phyloP scores from a whole-genome alignment of 2,888 invertebrate species.

The Fabriciana adippe region DNA sequence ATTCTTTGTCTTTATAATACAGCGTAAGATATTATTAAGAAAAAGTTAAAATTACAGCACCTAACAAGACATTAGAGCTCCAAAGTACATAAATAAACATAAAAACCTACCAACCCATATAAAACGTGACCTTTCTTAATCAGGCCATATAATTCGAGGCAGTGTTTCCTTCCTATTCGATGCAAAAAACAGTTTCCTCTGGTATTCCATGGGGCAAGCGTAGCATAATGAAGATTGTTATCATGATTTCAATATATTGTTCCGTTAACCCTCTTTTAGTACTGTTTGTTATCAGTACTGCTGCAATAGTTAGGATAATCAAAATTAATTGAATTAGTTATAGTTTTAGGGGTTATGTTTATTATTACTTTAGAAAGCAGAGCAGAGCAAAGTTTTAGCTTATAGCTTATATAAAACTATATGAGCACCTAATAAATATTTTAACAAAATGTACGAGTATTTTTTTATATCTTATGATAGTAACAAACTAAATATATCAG shows the following conservation, averaged over 20 bases:
- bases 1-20: too few relatives aligned
- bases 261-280: conserved; percentile 15
- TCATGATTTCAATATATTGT: conserved; percentile 21
- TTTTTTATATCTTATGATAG: too few relatives aligned
- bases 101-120: conserved; percentile 11
- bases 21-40: not conserved
- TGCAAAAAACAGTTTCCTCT: conserved; percentile 19
- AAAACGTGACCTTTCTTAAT: conserved; percentile 23
- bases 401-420: too few relatives aligned
- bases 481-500: too few relatives aligned
- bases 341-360: not conserved
- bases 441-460: too few relatives aligned
- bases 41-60: not conserved
- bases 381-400: not conserved
- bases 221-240: conserved; percentile 13
- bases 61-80: not conserved
- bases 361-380: not conserved
- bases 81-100: conserved; percentile 7
- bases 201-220: conserved; percentile 14
- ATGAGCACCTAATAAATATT: too few relatives aligned
- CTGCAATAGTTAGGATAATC: conserved; percentile 5
- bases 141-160: conserved; percentile 19
- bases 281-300: not conserved
- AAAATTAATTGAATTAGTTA: conserved; percentile 2
- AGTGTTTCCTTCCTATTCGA: conserved; percentile 15